phyloP scores from a whole-genome alignment of 2,113 vertebrate genomes.

The Poicephalus meyeri region DNA sequence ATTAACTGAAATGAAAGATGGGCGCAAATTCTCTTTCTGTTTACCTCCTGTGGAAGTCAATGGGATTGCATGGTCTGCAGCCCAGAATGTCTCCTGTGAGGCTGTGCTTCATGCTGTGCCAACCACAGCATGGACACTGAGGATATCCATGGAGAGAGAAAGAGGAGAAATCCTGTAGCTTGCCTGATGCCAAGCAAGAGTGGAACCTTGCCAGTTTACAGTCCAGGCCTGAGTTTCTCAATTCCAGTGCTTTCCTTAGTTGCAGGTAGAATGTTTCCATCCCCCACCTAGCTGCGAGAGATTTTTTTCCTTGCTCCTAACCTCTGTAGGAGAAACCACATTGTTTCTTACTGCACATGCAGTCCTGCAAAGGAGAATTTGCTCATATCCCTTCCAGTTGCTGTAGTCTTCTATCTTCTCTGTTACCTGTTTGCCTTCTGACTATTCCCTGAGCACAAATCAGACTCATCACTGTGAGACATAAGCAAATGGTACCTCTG shows the following conservation, averaged over 20 bases:
- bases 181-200: not conserved
- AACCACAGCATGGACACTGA: not conserved
- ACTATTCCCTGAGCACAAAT: not conserved
- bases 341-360: not conserved
- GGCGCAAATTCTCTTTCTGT: not conserved
- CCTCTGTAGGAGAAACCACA: not conserved
- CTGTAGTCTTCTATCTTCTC: not conserved
- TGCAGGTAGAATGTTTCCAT: not conserved
- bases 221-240: fast-evolving
- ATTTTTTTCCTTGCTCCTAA: not conserved
- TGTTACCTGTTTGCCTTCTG: not conserved
- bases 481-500: not conserved
- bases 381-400: not conserved
- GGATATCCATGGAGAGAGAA: not conserved
- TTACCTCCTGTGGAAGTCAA: not conserved
- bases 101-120: not conserved
- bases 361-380: not conserved
- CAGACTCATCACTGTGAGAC: not conserved
- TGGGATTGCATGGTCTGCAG: not conserved
- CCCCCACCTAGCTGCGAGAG: not conserved
- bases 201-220: not conserved
- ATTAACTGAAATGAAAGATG: not conserved
- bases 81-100: not conserved
- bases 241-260: not conserved
- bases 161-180: not conserved